Percentiles rank a stretch among this genome's conserved stretches.
Conservation (phyloP, 2,113 vertebrate species). For the Microcebus jonahi region DNA sequence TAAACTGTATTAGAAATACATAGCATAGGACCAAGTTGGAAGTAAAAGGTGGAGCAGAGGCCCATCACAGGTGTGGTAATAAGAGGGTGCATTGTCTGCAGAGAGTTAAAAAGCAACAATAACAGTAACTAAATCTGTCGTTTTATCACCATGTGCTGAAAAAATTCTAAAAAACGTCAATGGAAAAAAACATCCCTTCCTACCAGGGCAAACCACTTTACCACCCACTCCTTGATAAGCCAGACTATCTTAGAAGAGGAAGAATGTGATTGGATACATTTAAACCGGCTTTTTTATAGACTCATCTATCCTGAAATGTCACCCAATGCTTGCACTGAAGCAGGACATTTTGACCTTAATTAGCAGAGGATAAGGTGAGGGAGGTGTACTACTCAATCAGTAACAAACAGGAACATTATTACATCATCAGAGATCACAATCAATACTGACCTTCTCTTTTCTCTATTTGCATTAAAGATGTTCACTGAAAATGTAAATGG, state of each 20-base stretch:
- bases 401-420: conserved; percentile 41
- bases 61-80: rapidly evolving
- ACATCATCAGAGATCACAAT: neutral
- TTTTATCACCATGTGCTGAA: neutral
- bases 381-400: neutral
- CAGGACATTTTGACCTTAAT: conserved; percentile 34
- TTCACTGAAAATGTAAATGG: conserved; percentile 12
- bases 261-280: neutral
- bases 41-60: neutral
- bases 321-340: neutral
- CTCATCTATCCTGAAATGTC: conserved; percentile 4
- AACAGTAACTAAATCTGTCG: neutral
- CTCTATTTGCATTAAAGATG: neutral
- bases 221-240: neutral
- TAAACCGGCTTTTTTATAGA: neutral
- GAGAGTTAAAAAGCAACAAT: neutral
- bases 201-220: neutral
- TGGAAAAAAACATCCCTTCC: neutral
- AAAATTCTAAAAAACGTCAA: neutral
- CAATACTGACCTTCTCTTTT: conserved; percentile 36
- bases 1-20: neutral
- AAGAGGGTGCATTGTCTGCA: rapidly evolving
- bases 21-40: neutral
- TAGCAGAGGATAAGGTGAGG: conserved; percentile 1
- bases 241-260: neutral